These are phyloP conservation scores for Ylistrum balloti DNA, from an alignment of 1,140 invertebrate species.

Conservation along the genomic window DNA sequence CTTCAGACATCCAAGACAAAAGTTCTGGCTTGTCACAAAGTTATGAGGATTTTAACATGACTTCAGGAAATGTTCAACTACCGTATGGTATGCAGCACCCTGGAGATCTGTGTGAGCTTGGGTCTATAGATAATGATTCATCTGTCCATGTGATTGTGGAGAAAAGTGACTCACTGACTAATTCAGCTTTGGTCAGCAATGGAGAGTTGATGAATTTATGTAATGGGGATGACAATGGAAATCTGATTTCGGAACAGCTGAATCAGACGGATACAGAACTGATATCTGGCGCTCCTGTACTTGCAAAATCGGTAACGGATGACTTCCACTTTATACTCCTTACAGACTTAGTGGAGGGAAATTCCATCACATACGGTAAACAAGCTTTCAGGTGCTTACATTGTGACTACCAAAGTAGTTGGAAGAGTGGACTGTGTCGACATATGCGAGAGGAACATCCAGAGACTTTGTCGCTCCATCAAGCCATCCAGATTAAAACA, in stretches of 20 bases:
- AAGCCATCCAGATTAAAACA: constrained; percentile 60
- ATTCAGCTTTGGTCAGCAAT: not conserved
- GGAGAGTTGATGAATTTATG: not conserved
- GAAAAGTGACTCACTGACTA: not conserved
- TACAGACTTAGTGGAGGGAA: constrained; percentile 59
- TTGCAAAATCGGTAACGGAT: not conserved
- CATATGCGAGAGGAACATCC: constrained; percentile 74
- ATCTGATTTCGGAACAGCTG: constrained; percentile 43
- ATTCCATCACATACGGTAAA: constrained; percentile 63
- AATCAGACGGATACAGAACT: constrained; percentile 56
- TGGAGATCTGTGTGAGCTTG: not conserved
- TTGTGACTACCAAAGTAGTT: constrained; percentile 70
- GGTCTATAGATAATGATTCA: not conserved
- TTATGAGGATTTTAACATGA: not conserved
- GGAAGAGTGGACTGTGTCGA: constrained; percentile 69
- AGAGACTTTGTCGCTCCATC: constrained; percentile 66
- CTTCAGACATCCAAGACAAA: not conserved
- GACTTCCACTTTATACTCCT: constrained; percentile 75
- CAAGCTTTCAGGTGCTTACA: constrained; percentile 74
- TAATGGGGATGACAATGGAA: not conserved
- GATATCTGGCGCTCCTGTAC: not conserved
- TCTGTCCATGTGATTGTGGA: constrained; percentile 39
- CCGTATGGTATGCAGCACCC: not conserved
- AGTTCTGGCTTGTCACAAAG: not conserved
- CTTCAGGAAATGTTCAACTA: constrained; percentile 16